phyloP scores from a whole-genome alignment of 2,888 invertebrate species.

The Agrochola macilenta region DNA sequence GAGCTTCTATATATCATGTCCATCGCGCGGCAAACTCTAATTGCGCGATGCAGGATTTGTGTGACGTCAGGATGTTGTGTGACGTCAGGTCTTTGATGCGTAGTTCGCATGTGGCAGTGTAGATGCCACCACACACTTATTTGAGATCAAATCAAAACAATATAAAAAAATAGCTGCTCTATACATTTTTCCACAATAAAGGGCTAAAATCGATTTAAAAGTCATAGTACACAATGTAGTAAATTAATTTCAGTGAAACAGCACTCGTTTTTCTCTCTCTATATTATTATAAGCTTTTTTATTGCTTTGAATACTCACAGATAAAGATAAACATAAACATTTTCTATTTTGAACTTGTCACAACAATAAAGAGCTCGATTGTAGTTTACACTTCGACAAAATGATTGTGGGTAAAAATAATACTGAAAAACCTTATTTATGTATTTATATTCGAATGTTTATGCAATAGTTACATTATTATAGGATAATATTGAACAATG shows the following conservation, averaged over 20 bases:
- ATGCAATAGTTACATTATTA: neutral
- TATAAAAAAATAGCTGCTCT: neutral
- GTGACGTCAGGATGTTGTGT: too few relatives aligned
- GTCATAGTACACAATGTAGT: neutral
- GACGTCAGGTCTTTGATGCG: too few relatives aligned
- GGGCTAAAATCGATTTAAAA: neutral
- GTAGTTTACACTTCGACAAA: conserved; percentile 1
- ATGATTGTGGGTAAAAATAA: neutral
- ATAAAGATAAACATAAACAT: conserved; percentile 4
- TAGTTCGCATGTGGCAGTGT: too few relatives aligned
- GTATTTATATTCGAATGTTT: neutral
- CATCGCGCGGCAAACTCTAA: too few relatives aligned
- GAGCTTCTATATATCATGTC: too few relatives aligned
- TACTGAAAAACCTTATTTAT: neutral
- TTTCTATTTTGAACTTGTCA: neutral
- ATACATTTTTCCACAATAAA: neutral
- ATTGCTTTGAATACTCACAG: neutral
- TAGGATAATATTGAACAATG: neutral
- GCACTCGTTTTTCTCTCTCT: neutral
- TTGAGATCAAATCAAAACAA: neutral
- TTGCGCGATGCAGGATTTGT: too few relatives aligned
- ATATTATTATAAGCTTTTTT: neutral
- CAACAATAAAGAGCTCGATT: neutral
- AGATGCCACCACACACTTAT: too few relatives aligned
- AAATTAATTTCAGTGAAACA: neutral